A percentile compares a stretch with the other conserved stretches of the same genome.
Conservation (phyloP, 2,888 invertebrate species). For the Sericinus montela region DNA sequence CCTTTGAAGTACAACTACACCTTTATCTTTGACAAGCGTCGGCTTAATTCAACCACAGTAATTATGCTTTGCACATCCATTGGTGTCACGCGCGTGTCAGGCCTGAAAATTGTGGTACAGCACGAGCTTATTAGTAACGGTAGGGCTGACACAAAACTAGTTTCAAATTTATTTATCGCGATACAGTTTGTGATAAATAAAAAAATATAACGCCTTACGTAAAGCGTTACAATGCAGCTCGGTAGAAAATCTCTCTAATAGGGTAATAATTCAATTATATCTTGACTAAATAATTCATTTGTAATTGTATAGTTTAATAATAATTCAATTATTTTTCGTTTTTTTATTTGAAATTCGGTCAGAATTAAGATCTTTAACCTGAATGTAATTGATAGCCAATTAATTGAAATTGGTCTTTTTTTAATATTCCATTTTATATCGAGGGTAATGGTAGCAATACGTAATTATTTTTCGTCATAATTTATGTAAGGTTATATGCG, state of each 20-base stretch:
- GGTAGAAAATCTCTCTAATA: no score
- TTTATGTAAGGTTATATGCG: no score
- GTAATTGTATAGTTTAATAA: no score
- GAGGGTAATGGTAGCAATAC: no score
- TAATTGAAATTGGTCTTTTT: no score
- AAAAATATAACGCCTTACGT: conserved; percentile 5
- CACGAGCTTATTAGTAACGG: conserved; percentile 9
- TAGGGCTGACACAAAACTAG: conserved; percentile 11
- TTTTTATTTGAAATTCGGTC: no score
- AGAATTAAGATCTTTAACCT: no score
- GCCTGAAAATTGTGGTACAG: neutral
- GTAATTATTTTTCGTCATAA: no score
- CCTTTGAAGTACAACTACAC: neutral
- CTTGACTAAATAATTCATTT: neutral
- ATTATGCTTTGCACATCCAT: neutral
- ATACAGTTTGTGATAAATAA: conserved; percentile 4
- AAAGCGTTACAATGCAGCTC: neutral
- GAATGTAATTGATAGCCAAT: no score
- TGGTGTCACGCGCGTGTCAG: neutral
- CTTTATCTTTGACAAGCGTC: neutral
- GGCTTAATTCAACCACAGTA: neutral
- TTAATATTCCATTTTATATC: no score
- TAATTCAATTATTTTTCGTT: no score
- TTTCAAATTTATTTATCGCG: neutral
- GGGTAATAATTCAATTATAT: no score